These are phyloP conservation scores for Aythya fuligula DNA, from an alignment of 2,797 vertebrate genomes.

Conservation along the genomic window DNA sequence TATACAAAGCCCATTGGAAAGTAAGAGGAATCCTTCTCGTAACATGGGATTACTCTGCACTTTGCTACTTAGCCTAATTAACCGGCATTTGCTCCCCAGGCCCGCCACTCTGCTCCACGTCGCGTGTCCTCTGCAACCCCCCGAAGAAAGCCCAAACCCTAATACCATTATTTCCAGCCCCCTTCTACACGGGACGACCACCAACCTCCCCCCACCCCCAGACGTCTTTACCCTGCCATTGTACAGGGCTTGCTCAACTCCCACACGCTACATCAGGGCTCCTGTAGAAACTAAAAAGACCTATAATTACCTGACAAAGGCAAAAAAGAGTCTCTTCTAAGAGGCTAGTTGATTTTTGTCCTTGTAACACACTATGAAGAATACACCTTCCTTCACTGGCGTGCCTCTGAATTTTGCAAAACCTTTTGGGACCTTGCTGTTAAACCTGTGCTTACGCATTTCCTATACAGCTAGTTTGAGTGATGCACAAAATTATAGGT, in stretches of 20 bases:
- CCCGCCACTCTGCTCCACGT: background rate
- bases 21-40: constrained; percentile 38
- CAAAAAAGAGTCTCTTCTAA: constrained; percentile 78
- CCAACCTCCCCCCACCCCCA: constrained; percentile 71
- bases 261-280: constrained; percentile 80
- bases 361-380: constrained; percentile 74
- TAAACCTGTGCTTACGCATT: constrained; percentile 79
- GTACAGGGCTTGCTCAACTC: constrained; percentile 81
- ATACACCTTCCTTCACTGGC: constrained; percentile 71
- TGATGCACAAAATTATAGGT: constrained; percentile 82
- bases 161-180: constrained; percentile 61
- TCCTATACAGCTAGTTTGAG: constrained; percentile 79
- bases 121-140: constrained; percentile 8
- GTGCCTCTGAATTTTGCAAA: constrained; percentile 79
- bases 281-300: constrained; percentile 80
- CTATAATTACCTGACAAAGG: constrained; percentile 87
- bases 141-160: constrained; percentile 53
- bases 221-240: constrained; percentile 73
- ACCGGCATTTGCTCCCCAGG: background rate
- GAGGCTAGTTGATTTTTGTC: constrained; percentile 75
- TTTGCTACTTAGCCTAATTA: constrained; percentile 54
- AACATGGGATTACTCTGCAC: constrained; percentile 38
- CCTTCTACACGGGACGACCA: constrained; percentile 69
- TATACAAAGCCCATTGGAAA: constrained; percentile 57
- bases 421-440: constrained; percentile 79